Evolutionary conservation across 2,113 vertebrate species (phyloP).

Genomic region (Noturus placidus): DNA sequence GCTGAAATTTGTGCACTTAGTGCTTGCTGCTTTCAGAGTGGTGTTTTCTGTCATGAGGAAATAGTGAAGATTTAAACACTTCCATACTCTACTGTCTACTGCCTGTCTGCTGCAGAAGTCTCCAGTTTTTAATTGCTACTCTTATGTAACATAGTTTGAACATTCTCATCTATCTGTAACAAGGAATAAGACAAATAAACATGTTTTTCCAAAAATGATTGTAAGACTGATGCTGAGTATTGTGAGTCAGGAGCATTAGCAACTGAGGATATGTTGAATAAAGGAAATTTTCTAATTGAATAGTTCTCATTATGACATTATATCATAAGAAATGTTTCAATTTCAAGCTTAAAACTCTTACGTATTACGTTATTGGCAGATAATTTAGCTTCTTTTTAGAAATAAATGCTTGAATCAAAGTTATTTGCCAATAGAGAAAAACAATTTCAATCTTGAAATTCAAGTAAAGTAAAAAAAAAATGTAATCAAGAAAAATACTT

Average conservation of each 20-base stretch:
- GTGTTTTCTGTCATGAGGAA: neutral
- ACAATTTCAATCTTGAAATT: neutral
- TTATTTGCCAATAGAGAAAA: neutral
- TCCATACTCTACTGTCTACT: neutral
- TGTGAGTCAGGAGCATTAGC: neutral
- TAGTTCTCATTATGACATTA: too few species aligned
- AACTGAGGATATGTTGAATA: neutral
- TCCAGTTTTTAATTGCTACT: constrained; percentile 10
- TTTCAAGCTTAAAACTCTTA: neutral
- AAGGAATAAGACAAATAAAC: constrained; percentile 13
- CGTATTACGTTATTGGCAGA: neutral
- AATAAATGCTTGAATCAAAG: neutral
- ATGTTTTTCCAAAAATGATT: neutral
- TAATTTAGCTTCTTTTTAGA: neutral
- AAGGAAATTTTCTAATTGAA: neutral
- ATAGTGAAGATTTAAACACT: neutral
- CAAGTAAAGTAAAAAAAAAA: neutral
- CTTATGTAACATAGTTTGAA: constrained; percentile 11
- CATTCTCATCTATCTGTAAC: neutral
- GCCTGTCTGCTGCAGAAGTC: neutral
- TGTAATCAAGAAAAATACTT: neutral
- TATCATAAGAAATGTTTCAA: neutral
- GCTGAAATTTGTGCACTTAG: constrained; percentile 18
- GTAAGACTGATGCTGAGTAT: neutral
- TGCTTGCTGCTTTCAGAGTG: neutral